A percentile compares a stretch with the other conserved stretches of the same genome.
These are phyloP conservation scores for Lamproptera curius DNA, from an alignment of 2,888 invertebrate species.

Conservation along the genomic window DNA sequence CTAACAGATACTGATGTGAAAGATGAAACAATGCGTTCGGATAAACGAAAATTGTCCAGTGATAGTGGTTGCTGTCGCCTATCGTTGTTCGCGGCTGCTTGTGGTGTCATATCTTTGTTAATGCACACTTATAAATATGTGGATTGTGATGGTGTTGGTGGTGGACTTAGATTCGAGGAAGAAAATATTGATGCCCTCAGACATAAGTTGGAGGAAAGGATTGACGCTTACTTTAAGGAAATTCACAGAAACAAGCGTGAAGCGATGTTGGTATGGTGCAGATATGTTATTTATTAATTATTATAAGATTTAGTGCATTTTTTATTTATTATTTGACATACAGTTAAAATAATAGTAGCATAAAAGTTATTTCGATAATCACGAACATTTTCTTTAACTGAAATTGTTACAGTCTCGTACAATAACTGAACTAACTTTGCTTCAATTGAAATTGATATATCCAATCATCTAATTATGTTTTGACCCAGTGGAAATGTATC, in stretches of 20 bases:
- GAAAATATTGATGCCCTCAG: slow-evolving; percentile 39
- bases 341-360: no score
- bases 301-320: no score
- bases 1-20: slow-evolving; percentile 39
- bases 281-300: slow-evolving; percentile 3
- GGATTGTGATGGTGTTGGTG: slow-evolving; percentile 31
- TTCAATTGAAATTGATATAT: no score
- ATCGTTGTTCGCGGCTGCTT: slow-evolving; percentile 54
- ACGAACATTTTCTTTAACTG: no score
- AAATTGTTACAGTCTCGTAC: no score
- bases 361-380: no score
- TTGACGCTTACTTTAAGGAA: slow-evolving; percentile 48
- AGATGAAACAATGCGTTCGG: slow-evolving; percentile 20
- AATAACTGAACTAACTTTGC: no score
- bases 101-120: slow-evolving; percentile 56
- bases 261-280: slow-evolving; percentile 60
- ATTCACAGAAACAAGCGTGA: slow-evolving; percentile 52
- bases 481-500: no score
- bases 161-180: slow-evolving; percentile 37
- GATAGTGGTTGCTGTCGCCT: slow-evolving; percentile 49
- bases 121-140: slow-evolving; percentile 56
- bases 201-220: slow-evolving; percentile 48
- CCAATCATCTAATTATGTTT: no score
- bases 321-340: no score
- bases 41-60: slow-evolving; percentile 26